Evolutionary conservation across 2,888 invertebrate species (phyloP).

Genomic region (Catonia carolina): DNA sequence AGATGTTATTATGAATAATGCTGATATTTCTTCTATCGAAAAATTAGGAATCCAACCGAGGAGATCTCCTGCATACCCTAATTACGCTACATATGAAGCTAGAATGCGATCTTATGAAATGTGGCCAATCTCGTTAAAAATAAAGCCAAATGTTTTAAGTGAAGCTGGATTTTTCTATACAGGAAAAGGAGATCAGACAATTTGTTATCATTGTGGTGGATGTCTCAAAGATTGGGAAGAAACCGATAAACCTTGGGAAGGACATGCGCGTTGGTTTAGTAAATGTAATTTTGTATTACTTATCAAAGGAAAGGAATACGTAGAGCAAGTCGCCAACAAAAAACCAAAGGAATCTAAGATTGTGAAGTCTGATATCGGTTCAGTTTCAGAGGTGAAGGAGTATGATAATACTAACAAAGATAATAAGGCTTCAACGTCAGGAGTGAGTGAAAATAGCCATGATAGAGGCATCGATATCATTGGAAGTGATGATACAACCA

Average conservation of each 20-base stretch:
- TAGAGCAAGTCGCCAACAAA: constrained; percentile 54
- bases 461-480: too few species aligned
- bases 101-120: constrained; percentile 63
- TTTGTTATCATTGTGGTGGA: constrained; percentile 91
- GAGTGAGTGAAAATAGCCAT: too few species aligned
- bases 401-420: too few species aligned
- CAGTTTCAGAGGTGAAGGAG: too few species aligned
- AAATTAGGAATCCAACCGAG: constrained; percentile 37
- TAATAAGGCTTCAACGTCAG: too few species aligned
- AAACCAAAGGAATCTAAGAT: constrained; percentile 40
- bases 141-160: constrained; percentile 71
- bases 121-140: constrained; percentile 77
- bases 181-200: constrained; percentile 73
- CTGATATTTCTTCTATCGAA: constrained; percentile 25
- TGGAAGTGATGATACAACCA: too few species aligned
- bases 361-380: too few species aligned
- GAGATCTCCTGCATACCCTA: constrained; percentile 56
- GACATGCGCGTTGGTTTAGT: constrained; percentile 90
- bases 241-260: constrained; percentile 87
- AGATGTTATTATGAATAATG: constrained; percentile 5
- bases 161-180: constrained; percentile 89
- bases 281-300: constrained; percentile 75
- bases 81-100: constrained; percentile 61
- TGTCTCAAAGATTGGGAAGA: constrained; percentile 91
- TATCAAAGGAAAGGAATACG: constrained; percentile 72